Evolutionary conservation across 2,113 vertebrate species (phyloP), one percentile per base, ranked within the genome.

Genomic region (Ramphastos sulfuratus): DNA sequence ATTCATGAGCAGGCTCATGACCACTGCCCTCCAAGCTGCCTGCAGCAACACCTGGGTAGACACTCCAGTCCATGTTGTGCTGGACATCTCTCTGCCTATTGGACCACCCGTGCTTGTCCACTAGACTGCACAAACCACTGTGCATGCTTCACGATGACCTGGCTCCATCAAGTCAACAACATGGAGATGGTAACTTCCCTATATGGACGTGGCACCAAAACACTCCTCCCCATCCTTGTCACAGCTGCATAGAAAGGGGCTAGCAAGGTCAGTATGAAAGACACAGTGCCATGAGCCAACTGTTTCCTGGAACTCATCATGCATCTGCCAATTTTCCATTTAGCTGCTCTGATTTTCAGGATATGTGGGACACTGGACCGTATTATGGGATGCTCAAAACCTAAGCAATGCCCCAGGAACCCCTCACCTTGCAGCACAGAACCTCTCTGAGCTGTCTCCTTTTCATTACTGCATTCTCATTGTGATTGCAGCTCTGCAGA

Each of bases 401-500:
- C 42, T 67, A 52, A 74, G 42, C 31, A 52, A 44, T 28, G 31
- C 42, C 31, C 15, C 37, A 71, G 52, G 58, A 39, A 67, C 28
- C 6, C 31, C 28, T 77, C 2, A 2, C 60, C 90, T 82, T 35
- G 52, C 64, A 56, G 52, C 64, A 87, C 1, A 0, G 33, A 35
- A 28, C 8, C 4, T 50, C 52, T 84, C 78, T 4, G 3, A 55
- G 52, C 69, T 82, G 54, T 70, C 33, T 37, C 65, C 50, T 87
- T 42, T 83, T 81, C 81, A 27, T 75, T 42, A 58, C 58, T 79
- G 84, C 74, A 72, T 55, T 74, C 81, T 89, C 74, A 75, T 59
- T 84, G 87, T 89, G 74, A 66, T 86, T 82, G 61, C 63, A 92
- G 87, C 60, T 94, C 76, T 63, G 30, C 65, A 81, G 76, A 72